Percentiles rank a stretch among this genome's conserved stretches.
These are phyloP conservation scores for Drosophila melanocephala DNA, from an alignment of 2,888 invertebrate genomes.

Conservation along the genomic window DNA sequence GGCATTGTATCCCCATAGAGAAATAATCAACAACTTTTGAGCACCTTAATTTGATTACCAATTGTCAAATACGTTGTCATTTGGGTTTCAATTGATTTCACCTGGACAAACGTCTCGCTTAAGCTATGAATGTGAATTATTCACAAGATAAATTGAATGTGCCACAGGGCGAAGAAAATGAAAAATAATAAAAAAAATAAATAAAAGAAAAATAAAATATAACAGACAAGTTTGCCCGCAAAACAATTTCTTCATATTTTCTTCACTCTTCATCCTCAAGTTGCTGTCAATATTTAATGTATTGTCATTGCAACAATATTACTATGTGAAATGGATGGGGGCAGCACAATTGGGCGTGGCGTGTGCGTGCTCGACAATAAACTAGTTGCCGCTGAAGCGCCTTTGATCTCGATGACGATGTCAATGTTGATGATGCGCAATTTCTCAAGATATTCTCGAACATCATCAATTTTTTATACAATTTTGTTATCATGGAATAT, in stretches of 20 bases:
- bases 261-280: conserved; percentile 9
- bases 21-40: conserved; percentile 40
- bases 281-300: conserved; percentile 62
- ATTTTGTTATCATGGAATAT: conserved; percentile 37
- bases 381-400: conserved; percentile 57
- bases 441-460: conserved; percentile 69
- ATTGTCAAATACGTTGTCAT: conserved; percentile 34
- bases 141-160: conserved; percentile 64
- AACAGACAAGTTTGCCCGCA: conserved; percentile 37
- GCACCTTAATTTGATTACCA: conserved; percentile 42
- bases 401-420: conserved; percentile 75
- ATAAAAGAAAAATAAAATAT: conserved; percentile 10
- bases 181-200: conserved; percentile 49
- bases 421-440: conserved; percentile 70
- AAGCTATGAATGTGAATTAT: conserved; percentile 46
- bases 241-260: conserved; percentile 52
- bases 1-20: conserved; percentile 21
- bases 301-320: conserved; percentile 68
- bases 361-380: conserved; percentile 43
- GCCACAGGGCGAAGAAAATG: conserved; percentile 33
- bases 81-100: conserved; percentile 25
- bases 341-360: conserved; percentile 13
- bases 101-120: conserved; percentile 33
- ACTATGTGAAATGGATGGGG: conserved; percentile 7
- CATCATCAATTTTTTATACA: conserved; percentile 70